Base-by-base conservation (phyloP, 2,113 vertebrate genomes). In the Verasper variegatus region DNA sequence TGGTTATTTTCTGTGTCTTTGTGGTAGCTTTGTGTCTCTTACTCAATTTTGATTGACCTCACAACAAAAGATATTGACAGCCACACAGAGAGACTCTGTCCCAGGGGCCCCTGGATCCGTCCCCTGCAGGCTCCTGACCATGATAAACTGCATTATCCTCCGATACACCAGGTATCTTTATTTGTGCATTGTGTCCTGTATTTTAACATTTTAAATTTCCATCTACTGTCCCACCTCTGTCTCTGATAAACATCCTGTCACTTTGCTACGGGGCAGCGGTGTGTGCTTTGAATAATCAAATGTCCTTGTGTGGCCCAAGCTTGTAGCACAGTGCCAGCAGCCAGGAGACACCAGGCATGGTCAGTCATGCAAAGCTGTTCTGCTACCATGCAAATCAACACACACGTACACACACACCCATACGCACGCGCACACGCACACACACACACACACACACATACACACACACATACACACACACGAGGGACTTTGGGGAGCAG, bases 211-310 rank as follows among this genome's bases (percentile, higher is more conserved):
- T 59, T 9, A 59, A 35, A 68, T 62, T 21, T 55, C 42, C 26
- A 67, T 74, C 66, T 12, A 49, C 40, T 60, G 56, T 63, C 21
- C 74, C 20, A 42, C 24, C 60, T 45, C 49, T 26, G 15, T 27
- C 15, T 47, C 65, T 70, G 66, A 64, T 56, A 66, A 62, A 54
- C 47, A 73, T 69, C 56, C 60, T 42, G 20, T 20, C 40, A 42
- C 65, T 47, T 40, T 47, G 51, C 63, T 61, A 20, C 27, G 4
- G 27, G 47, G 45, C 49, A 80, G 12, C 24, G 8, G 24, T 56
- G 51, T 72, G 31, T 42, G 63, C 52, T 90, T 92, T 91, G 88
- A 88, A 88, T 93, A 92, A 84, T 82, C 88, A 92, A 91, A 92
- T 92, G 51, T 70, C 71, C 51, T 7, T 2, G 40, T 52, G 40